A percentile compares a stretch with the other conserved stretches of the same genome.
Conservation (phyloP, 2,113 vertebrate genomes). For the Sapajus apella region DNA sequence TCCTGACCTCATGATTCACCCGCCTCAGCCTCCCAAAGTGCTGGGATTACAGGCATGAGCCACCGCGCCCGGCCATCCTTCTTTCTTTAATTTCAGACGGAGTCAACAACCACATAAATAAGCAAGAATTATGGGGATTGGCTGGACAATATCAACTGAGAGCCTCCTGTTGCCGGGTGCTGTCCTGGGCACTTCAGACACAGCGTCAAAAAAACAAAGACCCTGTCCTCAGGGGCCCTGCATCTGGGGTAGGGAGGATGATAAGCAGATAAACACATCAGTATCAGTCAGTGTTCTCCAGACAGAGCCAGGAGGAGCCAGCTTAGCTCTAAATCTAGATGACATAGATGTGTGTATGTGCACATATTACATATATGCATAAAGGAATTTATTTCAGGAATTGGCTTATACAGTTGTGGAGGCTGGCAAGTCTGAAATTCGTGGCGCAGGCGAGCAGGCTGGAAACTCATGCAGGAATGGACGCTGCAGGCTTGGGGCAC, state of each 20-base stretch:
- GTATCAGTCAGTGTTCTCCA: background rate
- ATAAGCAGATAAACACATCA: background rate
- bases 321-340: background rate
- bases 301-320: background rate
- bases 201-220: background rate
- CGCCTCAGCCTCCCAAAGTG: too few species aligned
- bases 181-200: background rate
- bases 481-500: background rate
- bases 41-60: too few species aligned
- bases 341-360: background rate
- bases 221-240: background rate
- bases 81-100: background rate
- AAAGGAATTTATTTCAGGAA: background rate
- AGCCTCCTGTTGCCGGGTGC: background rate
- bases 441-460: background rate
- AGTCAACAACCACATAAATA: background rate
- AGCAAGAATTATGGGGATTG: background rate
- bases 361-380: background rate
- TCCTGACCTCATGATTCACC: too few species aligned
- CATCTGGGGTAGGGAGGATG: fast-evolving
- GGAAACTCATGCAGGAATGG: background rate
- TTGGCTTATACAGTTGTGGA: background rate
- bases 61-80: background rate
- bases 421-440: background rate
- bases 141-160: background rate